Evolutionary conservation across 37 sponge, comb jelly and placozoan species (phyloP), one percentile per base, ranked within the genome.

Genomic region (Halichondria panicea): DNA sequence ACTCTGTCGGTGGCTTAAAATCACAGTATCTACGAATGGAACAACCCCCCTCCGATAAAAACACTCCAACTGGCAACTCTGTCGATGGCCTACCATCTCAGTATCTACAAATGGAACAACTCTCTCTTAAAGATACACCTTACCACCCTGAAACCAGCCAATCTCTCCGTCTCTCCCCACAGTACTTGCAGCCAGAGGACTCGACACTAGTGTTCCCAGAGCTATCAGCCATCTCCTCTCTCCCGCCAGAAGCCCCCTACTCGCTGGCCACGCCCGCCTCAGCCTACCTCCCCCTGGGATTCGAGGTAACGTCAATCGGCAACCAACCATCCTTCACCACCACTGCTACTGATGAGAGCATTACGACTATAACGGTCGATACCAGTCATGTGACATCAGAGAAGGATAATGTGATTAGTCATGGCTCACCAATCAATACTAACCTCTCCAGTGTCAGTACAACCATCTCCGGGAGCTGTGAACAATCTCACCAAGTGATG

Each of bases 241-340:
- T 35, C 12, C 37, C 55, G 34, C 18, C 54, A 12, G 56, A 4
- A 33, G 30, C 56, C 30, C 63, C 25, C 21, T 31, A 19, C 33
- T 46, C 41, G 9, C 66, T 78, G 70, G 53, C 43, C n/a, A 80
- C 81, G 0, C 81, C 81, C 38, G 30, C 70, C 48, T 40, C 32
- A 0, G 81, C 61, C 21, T 63, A 62, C 36, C 63, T 80, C 53
- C 39, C 81, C 25, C 46, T 34, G 4, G 52, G 63, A 2, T 27
- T 80, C 33, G 19, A 71, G 27, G 37, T 45, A 32, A 71, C 72
- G 8, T 36, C 30, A 21, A 27, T 27, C 27, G 44, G 52, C 6
- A 7, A 30, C 31, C 48, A 42, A 13, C 24, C 25, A 11, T 24
- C 25, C 24, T 58, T 58, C 60, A 18, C 52, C 15, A 24, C 24